phyloP scores from a whole-genome alignment of 1,140 invertebrate species.

The Monomorium pharaonis region DNA sequence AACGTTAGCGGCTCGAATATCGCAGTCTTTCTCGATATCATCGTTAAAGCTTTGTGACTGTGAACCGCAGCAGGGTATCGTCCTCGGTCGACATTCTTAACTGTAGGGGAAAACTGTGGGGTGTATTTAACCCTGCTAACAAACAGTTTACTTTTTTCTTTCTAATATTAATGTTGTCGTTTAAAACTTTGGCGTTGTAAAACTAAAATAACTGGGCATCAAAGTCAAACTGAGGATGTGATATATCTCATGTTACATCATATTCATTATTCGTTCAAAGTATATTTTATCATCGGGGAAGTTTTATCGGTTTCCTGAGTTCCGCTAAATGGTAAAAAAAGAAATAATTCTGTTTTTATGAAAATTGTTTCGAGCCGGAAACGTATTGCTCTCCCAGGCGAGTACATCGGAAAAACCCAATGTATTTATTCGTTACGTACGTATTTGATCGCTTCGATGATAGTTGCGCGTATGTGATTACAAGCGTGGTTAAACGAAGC shows the following conservation, averaged over 20 bases:
- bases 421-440: neutral
- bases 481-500: conserved; percentile 52
- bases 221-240: neutral
- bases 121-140: neutral
- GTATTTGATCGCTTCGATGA: neutral
- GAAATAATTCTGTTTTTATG: neutral
- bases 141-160: neutral
- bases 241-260: neutral
- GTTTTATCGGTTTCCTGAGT: neutral
- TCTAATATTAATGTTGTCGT: neutral
- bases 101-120: neutral
- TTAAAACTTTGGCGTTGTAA: neutral
- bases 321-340: neutral
- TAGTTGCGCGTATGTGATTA: conserved; percentile 12
- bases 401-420: neutral
- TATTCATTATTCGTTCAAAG: neutral
- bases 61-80: neutral
- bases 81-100: neutral
- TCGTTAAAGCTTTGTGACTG: neutral
- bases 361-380: conserved; percentile 48
- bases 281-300: neutral
- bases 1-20: conserved; percentile 38
- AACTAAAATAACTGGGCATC: neutral
- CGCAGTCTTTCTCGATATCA: neutral
- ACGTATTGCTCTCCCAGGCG: conserved; percentile 1